Conservation (phyloP, 2,888 invertebrate genomes). For the Polyommatus icarus region DNA sequence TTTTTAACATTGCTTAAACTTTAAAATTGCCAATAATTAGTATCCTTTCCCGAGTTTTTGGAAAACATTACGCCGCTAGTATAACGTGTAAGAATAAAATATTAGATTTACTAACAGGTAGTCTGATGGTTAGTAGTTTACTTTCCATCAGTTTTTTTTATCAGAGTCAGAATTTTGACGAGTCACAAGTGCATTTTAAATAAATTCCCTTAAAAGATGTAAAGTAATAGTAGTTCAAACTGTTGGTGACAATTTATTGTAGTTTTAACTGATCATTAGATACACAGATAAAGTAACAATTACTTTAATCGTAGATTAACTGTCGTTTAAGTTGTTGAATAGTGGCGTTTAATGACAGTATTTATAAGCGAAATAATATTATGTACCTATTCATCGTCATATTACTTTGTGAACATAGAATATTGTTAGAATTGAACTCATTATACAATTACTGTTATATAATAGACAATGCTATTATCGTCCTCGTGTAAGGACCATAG, state of each 20-base stretch:
- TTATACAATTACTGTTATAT: constrained; percentile 8
- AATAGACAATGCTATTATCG: not conserved
- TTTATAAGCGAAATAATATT: not conserved
- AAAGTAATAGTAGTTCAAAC: not conserved
- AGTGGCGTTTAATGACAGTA: not conserved
- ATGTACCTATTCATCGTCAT: not conserved
- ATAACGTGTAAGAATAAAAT: too few species aligned
- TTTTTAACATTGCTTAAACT: too few species aligned
- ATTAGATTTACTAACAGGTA: too few species aligned
- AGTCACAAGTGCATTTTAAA: not conserved
- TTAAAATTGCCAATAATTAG: too few species aligned
- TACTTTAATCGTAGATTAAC: constrained; percentile 4
- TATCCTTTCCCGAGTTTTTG: too few species aligned
- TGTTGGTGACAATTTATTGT: not conserved
- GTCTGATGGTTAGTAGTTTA: too few species aligned
- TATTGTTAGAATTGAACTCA: not conserved
- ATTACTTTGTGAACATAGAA: not conserved
- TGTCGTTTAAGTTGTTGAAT: constrained; percentile 2
- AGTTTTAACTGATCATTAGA: not conserved
- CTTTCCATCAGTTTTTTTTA: too few species aligned
- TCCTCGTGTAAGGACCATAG: not conserved
- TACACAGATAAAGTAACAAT: not conserved
- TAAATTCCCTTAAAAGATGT: not conserved
- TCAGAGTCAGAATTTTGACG: too few species aligned
- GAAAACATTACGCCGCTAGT: too few species aligned